phyloP scores from a whole-genome alignment of 2,113 vertebrate species.

The Calidris pugnax region DNA sequence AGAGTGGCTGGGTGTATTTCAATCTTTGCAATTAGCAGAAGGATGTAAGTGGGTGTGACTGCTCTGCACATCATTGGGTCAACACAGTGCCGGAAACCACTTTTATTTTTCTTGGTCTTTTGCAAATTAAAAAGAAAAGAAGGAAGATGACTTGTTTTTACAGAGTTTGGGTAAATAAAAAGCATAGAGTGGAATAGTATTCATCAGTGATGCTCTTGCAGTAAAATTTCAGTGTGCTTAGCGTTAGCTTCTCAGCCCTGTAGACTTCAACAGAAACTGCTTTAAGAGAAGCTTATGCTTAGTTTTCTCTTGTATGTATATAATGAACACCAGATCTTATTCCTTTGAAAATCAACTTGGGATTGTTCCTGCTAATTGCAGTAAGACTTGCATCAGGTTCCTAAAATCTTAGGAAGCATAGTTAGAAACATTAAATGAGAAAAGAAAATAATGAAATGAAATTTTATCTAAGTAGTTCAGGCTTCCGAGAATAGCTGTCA shows the following conservation, averaged over 20 bases:
- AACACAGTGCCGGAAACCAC: background rate
- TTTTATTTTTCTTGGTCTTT: slow-evolving; percentile 23
- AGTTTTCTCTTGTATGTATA: background rate
- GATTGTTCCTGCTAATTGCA: background rate
- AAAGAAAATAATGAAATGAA: background rate
- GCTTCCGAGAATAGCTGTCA: background rate
- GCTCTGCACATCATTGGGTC: background rate
- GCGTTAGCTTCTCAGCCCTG: background rate
- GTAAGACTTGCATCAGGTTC: background rate
- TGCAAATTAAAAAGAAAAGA: slow-evolving; percentile 34
- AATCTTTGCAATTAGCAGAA: background rate
- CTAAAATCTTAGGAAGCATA: background rate
- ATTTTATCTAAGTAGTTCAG: background rate
- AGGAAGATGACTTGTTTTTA: slow-evolving; percentile 23
- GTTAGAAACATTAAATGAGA: background rate
- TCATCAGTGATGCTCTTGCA: background rate
- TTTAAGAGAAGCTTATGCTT: background rate
- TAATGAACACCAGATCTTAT: background rate
- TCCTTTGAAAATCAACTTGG: background rate
- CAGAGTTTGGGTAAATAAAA: background rate
- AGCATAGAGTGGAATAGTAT: accelerated
- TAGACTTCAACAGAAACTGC: background rate
- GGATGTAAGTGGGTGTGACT: background rate
- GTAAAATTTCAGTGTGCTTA: background rate
- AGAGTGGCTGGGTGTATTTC: background rate